phyloP scores from a whole-genome alignment of 2,888 invertebrate species.

The Eubasilissa splendida region DNA sequence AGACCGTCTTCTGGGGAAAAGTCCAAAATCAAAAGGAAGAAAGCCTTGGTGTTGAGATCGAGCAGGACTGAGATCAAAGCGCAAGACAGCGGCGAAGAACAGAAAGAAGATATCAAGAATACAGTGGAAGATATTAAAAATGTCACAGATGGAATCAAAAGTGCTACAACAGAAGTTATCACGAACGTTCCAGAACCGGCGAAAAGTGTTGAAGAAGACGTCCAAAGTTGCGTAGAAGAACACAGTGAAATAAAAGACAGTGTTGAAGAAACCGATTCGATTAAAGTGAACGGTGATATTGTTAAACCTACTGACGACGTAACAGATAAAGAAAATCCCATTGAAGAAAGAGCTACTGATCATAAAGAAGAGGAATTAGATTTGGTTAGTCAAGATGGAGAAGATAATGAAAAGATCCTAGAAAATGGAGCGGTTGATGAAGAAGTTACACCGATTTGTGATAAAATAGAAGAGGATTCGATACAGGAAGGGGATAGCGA shows the following conservation, averaged over 20 bases:
- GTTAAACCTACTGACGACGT: background rate
- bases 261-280: background rate
- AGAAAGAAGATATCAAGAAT: background rate
- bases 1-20: conserved; percentile 61
- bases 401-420: background rate
- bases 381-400: conserved; percentile 9
- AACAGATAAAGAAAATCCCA: background rate
- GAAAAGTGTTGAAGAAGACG: background rate
- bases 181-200: background rate
- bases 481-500: background rate
- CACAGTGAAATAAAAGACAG: background rate
- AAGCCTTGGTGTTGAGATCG: conserved; percentile 65
- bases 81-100: conserved; percentile 3
- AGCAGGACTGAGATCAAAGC: conserved; percentile 67
- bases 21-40: conserved; percentile 68
- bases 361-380: background rate
- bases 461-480: conserved; percentile 1
- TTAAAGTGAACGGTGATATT: background rate
- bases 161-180: background rate
- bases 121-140: background rate
- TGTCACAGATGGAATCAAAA: conserved; percentile 3
- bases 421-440: background rate
- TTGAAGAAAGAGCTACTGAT: background rate
- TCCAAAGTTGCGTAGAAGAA: conserved; percentile 2
- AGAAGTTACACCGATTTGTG: background rate